These are phyloP conservation scores for Leptarthrus brevirostris DNA, from an alignment of 2,888 invertebrate species.

Conservation along the genomic window DNA sequence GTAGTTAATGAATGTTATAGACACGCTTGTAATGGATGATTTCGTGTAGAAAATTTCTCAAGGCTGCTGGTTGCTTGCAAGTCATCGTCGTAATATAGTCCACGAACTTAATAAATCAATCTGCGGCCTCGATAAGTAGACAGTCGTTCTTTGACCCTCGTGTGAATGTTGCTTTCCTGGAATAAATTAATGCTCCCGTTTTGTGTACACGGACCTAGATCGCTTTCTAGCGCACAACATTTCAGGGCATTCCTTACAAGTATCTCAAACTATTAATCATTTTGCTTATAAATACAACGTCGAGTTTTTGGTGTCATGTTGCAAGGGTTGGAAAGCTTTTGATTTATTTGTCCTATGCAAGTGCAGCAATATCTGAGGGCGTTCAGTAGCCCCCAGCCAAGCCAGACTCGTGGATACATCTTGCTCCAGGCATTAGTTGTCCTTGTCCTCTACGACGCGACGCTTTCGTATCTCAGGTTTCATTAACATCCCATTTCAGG, in stretches of 20 bases:
- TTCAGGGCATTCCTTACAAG: not conserved
- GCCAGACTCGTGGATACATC: too few species aligned
- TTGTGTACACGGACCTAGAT: not conserved
- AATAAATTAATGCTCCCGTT: not conserved
- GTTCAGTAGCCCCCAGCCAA: conserved; percentile 3
- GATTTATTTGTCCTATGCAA: conserved; percentile 29
- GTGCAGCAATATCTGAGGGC: not conserved
- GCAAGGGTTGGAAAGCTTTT: conserved; percentile 29
- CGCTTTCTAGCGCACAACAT: not conserved
- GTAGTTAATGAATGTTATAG: not conserved
- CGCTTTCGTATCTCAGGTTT: not conserved
- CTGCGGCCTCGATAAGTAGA: conserved; percentile 20
- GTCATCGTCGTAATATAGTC: conserved; percentile 5
- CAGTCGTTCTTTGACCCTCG: not conserved
- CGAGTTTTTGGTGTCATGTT: conserved; percentile 29
- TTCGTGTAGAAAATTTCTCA: not conserved
- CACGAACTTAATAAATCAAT: conserved; percentile 32
- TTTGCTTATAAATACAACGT: conserved; percentile 30
- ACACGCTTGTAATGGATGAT: not conserved
- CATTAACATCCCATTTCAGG: conserved; percentile 13
- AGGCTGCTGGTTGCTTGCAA: conserved; percentile 5
- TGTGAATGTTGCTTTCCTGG: not conserved
- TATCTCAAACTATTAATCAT: conserved; percentile 27
- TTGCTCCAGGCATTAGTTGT: not conserved
- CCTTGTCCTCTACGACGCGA: not conserved